Evolutionary conservation across 1,140 invertebrate genomes (phyloP), one percentile per base, ranked within the genome.

Genomic region (Hetaerina americana): DNA sequence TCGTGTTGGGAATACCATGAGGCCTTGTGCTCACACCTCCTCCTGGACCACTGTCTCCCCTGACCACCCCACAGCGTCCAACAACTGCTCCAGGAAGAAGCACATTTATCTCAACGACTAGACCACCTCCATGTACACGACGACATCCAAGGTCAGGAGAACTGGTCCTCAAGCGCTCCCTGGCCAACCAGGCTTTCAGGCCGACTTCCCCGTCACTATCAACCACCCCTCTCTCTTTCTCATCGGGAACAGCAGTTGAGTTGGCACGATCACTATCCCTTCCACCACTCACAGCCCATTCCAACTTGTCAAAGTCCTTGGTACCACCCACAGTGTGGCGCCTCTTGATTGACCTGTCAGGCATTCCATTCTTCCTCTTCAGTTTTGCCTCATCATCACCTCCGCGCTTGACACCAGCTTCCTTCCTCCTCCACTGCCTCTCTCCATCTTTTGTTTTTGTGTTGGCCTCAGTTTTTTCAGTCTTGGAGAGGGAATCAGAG

Each of bases 251-350:
- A 5, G 10, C 40, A 57, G 66, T 73, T 25, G 66, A 71, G 29
- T 75, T 71, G 25, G 75, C 25, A 72, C 81, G 80, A 28, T 77
- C 79, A 71, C 82, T 79, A 78, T 80, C 80, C 74, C 82, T 78
- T 75, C 83, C 82, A 74, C 85, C 76, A 76, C 82, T 77, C 75
- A 85, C 81, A 49, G 83, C 81, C 84, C 84, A 89, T 69, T 80
- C 84, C 68, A 89, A 82, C 75, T 90, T 88, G 76, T 89, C 88
- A 27, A 89, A 91, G 79, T 96, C 93, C 78, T 93, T 92, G 0
- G 91, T 92, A 22, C 94, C 93, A 28, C 93, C 93, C 0, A 96
- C 93, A 0, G 94, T 96, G 80, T 96, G 94, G n/a, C 94, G 83
- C 15, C 94, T 83, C 80, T 94, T 93, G 74, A 94, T 92, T 40